These are phyloP conservation scores for Deilephila elpenor DNA, from an alignment of 2,888 invertebrate species.

Conservation along the genomic window DNA sequence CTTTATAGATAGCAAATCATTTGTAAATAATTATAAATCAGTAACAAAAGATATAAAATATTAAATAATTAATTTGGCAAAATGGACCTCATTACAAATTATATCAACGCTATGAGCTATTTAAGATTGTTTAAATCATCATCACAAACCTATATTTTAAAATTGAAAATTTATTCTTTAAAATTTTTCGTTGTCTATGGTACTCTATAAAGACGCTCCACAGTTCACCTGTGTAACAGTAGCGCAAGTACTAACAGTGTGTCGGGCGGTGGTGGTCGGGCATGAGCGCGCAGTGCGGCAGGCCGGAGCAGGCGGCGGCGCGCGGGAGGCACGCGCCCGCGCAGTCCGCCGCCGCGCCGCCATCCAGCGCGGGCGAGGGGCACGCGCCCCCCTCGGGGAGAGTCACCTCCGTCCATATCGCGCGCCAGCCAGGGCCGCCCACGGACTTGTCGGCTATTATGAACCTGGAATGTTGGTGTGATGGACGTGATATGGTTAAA, in stretches of 20 bases:
- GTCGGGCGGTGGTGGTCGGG: constrained; percentile 85
- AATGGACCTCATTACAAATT: background rate
- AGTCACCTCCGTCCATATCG: constrained; percentile 97
- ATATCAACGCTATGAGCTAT: no score
- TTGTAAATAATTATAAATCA: background rate
- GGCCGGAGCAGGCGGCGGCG: constrained; percentile 73
- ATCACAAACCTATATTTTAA: background rate
- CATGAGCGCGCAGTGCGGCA: constrained; percentile 89
- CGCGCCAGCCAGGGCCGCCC: constrained; percentile 96
- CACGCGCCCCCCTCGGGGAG: constrained; percentile 77
- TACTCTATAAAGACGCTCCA: constrained; percentile 12
- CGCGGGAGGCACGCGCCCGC: constrained; percentile 71
- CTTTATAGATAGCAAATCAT: background rate
- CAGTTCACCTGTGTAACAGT: constrained; percentile 29
- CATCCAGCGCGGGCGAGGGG: constrained; percentile 49
- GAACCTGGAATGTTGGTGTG: constrained; percentile 86
- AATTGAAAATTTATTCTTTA: background rate
- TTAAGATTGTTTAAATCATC: background rate
- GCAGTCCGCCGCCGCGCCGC: constrained; percentile 58
- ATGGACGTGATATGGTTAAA: background rate
- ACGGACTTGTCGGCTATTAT: constrained; percentile 97
- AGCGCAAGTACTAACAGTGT: constrained; percentile 88
- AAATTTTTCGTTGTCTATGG: background rate
- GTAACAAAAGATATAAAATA: background rate
- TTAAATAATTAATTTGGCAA: constrained; percentile 9